A percentile compares a stretch with the other conserved stretches of the same genome.
phyloP scores from a whole-genome alignment of 1,140 invertebrate genomes.

The Philotrypesis tridentata region DNA sequence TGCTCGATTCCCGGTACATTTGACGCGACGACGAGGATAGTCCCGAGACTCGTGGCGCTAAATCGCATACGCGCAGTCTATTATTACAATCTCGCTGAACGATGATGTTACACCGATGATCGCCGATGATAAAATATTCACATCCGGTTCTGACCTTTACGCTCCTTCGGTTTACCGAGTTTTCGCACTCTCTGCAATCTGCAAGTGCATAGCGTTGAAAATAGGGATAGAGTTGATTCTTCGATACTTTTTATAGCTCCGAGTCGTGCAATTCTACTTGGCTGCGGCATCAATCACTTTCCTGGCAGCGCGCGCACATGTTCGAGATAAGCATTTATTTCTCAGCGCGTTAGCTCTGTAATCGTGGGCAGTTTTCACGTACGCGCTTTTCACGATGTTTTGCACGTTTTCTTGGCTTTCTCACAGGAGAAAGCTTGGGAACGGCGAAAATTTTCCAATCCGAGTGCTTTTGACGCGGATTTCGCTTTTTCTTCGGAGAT shows the following conservation, averaged over 20 bases:
- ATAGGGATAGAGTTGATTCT: too few relatives aligned
- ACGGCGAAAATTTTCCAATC: too few relatives aligned
- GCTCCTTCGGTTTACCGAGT: too few relatives aligned
- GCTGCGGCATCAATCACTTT: slow-evolving; percentile 22
- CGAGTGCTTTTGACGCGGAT: too few relatives aligned
- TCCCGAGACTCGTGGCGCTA: background rate
- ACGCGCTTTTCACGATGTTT: background rate
- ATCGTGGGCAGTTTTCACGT: background rate
- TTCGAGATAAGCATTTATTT: background rate
- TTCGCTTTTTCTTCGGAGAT: too few relatives aligned
- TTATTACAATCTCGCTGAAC: slow-evolving; percentile 1
- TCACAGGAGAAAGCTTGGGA: too few relatives aligned
- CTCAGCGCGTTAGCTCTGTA: background rate
- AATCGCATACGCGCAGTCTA: too few relatives aligned
- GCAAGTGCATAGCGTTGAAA: too few relatives aligned
- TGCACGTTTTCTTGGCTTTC: background rate
- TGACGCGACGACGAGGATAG: background rate
- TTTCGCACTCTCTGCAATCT: too few relatives aligned
- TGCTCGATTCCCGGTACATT: background rate
- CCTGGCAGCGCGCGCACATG: background rate
- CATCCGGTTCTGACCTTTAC: slow-evolving; percentile 28
- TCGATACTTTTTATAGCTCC: background rate
- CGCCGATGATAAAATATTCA: slow-evolving; percentile 43
- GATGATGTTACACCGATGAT: slow-evolving; percentile 4
- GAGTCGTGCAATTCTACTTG: background rate